Percentiles rank a stretch among this genome's conserved stretches.
These are phyloP conservation scores for Leuctra nigra DNA, from an alignment of 2,888 invertebrate species.

Conservation along the genomic window DNA sequence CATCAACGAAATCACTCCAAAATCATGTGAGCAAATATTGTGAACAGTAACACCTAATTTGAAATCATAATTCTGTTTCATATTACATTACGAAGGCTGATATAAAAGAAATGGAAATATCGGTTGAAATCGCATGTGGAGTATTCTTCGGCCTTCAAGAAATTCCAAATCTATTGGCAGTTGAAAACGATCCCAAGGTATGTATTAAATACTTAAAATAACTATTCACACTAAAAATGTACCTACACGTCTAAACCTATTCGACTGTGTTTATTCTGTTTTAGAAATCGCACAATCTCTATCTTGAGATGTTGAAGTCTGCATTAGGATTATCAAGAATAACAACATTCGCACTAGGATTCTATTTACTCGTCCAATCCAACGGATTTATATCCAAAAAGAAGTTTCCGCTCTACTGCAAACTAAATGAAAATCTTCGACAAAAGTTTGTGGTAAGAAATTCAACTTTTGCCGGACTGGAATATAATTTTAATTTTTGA, in stretches of 20 bases:
- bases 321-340: constrained; percentile 39
- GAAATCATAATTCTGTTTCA: too few relatives aligned
- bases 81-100: constrained; percentile 41
- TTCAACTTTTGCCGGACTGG: too few relatives aligned
- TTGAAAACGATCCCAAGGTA: constrained; percentile 48
- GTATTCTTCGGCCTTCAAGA: constrained; percentile 48
- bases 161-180: constrained; percentile 48
- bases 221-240: too few relatives aligned
- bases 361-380: constrained; percentile 41
- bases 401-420: constrained; percentile 36
- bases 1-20: too few relatives aligned
- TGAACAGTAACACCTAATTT: too few relatives aligned
- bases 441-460: constrained; percentile 42
- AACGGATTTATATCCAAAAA: constrained; percentile 41
- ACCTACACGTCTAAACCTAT: too few relatives aligned
- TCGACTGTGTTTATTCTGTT: constrained; percentile 11
- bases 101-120: constrained; percentile 45
- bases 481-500: too few relatives aligned
- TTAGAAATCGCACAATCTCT: constrained; percentile 21
- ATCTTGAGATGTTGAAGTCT: constrained; percentile 22
- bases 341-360: constrained; percentile 45
- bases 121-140: constrained; percentile 46
- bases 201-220: too few relatives aligned
- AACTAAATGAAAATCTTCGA: constrained; percentile 37
- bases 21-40: too few relatives aligned